Percentiles rank a stretch among this genome's conserved stretches.
Evolutionary conservation across 2,797 vertebrate species (phyloP).

Genomic region (Yasuhikotakia modesta): DNA sequence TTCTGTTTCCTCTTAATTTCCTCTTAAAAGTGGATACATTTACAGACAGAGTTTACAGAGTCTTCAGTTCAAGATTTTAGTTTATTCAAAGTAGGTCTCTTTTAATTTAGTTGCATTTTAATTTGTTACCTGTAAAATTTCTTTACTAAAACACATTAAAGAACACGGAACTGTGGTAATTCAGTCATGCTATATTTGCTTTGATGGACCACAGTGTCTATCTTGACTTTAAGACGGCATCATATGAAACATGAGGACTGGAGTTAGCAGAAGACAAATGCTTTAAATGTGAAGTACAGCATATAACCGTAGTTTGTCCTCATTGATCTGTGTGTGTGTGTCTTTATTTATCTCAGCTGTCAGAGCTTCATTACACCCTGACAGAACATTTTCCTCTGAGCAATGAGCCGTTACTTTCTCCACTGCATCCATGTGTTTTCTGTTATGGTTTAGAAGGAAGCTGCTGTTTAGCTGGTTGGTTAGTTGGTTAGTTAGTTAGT

Average conservation of each 20-base stretch:
- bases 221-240: not conserved
- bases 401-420: constrained; percentile 60
- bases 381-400: constrained; percentile 67
- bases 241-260: not conserved
- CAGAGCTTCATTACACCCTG: constrained; percentile 50
- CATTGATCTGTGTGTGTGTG: not conserved
- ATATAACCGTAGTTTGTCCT: not conserved
- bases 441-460: constrained; percentile 1
- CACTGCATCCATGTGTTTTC: constrained; percentile 7
- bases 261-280: too few species aligned
- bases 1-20: constrained; percentile 44
- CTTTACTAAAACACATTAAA: not conserved
- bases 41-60: too few species aligned
- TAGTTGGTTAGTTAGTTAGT: too few species aligned
- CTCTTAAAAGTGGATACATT: too few species aligned
- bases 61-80: too few species aligned
- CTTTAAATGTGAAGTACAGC: too few species aligned
- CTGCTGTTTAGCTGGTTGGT: not conserved
- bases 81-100: too few species aligned
- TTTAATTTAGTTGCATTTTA: too few species aligned
- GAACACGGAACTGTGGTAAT: not conserved
- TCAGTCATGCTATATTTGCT: not conserved
- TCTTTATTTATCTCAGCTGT: constrained; percentile 59
- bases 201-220: not conserved
- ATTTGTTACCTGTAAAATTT: too few species aligned